Conservation (phyloP, 64 coral and sea anemone genomes). For the Montipora capricornis region DNA sequence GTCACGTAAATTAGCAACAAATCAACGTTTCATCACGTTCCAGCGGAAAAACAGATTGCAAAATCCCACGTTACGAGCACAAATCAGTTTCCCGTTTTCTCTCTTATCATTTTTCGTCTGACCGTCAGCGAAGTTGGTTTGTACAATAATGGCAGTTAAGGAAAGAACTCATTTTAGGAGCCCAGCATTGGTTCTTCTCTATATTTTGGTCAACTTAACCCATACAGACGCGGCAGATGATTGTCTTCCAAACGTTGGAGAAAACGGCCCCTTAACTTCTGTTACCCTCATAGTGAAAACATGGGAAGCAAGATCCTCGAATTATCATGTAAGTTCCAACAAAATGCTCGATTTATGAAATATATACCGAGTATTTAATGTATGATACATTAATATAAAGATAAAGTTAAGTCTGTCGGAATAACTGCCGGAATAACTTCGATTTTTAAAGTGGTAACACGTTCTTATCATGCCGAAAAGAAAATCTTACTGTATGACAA, state of each 20-base stretch:
- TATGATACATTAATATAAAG: neutral
- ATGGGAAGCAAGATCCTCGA: constrained; percentile 60
- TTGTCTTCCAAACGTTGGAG: constrained; percentile 40
- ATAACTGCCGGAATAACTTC: too few species aligned
- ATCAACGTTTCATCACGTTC: too few species aligned
- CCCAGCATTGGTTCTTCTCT: neutral
- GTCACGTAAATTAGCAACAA: too few species aligned
- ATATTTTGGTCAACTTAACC: neutral
- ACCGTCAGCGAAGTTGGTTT: neutral
- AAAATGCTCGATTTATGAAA: too few species aligned
- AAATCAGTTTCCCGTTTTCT: too few species aligned
- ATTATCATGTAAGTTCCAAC: constrained; percentile 51
- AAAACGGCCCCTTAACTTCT: constrained; percentile 1
- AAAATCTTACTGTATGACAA: too few species aligned
- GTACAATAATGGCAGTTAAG: neutral
- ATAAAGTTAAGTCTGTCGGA: neutral
- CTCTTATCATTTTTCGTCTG: too few species aligned
- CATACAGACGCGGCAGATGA: neutral
- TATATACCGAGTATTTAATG: neutral
- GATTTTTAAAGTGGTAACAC: too few species aligned
- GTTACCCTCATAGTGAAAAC: constrained; percentile 28
- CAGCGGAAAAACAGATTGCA: too few species aligned
- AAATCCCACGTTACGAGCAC: too few species aligned
- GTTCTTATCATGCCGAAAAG: too few species aligned
- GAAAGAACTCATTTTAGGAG: neutral